Evolutionary conservation across 2,888 invertebrate species (phyloP), one percentile per base, ranked within the genome.

Genomic region (Scaptomyza parva): DNA sequence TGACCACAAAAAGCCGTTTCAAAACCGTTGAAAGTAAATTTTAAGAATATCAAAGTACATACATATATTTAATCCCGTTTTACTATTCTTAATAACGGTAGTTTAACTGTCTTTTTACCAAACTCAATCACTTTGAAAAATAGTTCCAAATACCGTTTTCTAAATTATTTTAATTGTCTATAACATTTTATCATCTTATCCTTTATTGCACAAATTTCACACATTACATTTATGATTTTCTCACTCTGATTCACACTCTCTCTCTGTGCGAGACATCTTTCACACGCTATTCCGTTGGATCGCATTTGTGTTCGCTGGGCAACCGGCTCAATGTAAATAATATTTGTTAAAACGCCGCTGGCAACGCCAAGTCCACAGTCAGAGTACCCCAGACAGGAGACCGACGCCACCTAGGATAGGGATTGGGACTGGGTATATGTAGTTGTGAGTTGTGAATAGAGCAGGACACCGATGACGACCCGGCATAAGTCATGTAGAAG

Each of bases 261-360:
- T 47, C 52, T 61, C 51, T 52, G 58, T 47, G 22, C n/a, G 45
- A 30, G 4, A 40, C 59, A 48, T 66, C 48, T 30, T 54, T 43
- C 30, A 30, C 47, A 39, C 41, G 44, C 24, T 62, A 44, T 52
- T 41, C 41, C 55, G 53, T 48, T 45, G 57, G 44, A 28, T 28
- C 48, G 63, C 63, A 67, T 71, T 63, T 83, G 88, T 78, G 86
- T 78, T 85, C 70, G 72, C 87, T 66, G 87, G 82, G 83, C 88
- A 82, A 82, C 81, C 78, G 78, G 65, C 54, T 70, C 59, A 69
- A 81, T 60, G 86, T 83, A 80, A 80, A 80, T 80, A 86, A 80
- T 77, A 51, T 67, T 77, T 64, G 55, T 52, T 60, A 39, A 37
- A 69, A 51, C 68, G 61, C 69, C 85, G 71, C 75, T 77, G 84